Base-by-base conservation (phyloP, 2,888 invertebrate genomes). In the Gortyna flavago region DNA sequence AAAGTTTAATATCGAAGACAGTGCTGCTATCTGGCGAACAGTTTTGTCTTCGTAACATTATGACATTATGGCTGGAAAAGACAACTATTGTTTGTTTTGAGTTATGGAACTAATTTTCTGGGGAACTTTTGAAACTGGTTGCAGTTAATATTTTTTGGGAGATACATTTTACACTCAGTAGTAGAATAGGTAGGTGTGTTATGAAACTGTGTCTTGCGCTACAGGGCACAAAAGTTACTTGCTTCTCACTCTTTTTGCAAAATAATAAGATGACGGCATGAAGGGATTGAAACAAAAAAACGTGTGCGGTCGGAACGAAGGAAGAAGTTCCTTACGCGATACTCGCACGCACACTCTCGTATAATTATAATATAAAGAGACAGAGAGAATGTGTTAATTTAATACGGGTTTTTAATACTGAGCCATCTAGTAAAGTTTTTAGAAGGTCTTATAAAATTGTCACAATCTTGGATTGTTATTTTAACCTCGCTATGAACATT, bases 31-130 rank as follows among this genome's bases (percentile, higher is more conserved):
- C 81, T 81, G 74, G 81, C 64, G 71, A 68, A 41, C 72, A 80
- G 76, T 85, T 85, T 85, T 85, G 85, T 85, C 76, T 73, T 77
- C 74, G 74, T 57, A 69, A 73, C 62, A 78, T 85, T 81, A 82
- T 82, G 73, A 79, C 83, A 71, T 80, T 81, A 84, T 80, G 61
- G 85, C 69, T 72, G 76, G 54, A 64, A 77, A 72, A 71, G 76
- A 80, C 75, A 77, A 74, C 83, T 85, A 85, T 85, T 85, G 85
- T 85, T 72, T 77, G 82, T 73, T 79, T 74, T 85, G 85, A 85
- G 73, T 85, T 85, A 85, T 85, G 66, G 76, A 74, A 68, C 74
- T 85, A 85, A 85, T 85, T 79, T 79, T 82, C 80, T 80, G 57
- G 70, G 72, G 38, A 67, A 66, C n/a, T 84, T 83, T 72, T 32